Evolutionary conservation across 2,888 invertebrate genomes (phyloP).

Genomic region (Lochmaea crataegi): DNA sequence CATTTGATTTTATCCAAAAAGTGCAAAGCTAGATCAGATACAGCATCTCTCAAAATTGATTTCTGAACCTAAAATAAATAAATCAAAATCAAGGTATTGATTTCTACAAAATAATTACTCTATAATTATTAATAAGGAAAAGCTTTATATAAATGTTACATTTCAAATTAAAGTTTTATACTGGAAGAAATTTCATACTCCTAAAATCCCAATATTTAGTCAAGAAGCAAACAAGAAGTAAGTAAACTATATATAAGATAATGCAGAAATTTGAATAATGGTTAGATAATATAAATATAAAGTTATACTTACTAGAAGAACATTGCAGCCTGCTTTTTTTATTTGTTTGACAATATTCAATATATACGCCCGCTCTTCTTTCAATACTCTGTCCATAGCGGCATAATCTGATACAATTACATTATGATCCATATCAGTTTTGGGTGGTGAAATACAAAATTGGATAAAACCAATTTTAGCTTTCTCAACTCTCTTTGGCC

Average conservation of each 20-base stretch:
- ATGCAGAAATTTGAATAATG: neutral
- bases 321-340: slow-evolving; percentile 98
- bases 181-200: too few species aligned
- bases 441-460: slow-evolving; percentile 99
- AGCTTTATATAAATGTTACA: too few species aligned
- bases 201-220: too few species aligned
- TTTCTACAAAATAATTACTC: too few species aligned
- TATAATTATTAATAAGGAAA: too few species aligned
- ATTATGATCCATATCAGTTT: slow-evolving; percentile 99
- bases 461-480: slow-evolving; percentile 99
- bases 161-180: too few species aligned
- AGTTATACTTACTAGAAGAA: slow-evolving; percentile 81
- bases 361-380: slow-evolving; percentile 97
- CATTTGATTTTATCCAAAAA: slow-evolving; percentile 99
- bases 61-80: slow-evolving; percentile 68
- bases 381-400: slow-evolving; percentile 98
- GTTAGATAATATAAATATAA: slow-evolving; percentile 13
- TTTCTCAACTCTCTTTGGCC: slow-evolving; percentile 94
- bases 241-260: too few species aligned
- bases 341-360: slow-evolving; percentile 98
- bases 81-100: too few species aligned
- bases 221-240: too few species aligned
- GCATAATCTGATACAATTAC: slow-evolving; percentile 97
- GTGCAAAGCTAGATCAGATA: slow-evolving; percentile 96
- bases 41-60: slow-evolving; percentile 89